Conservation (phyloP, 2,888 invertebrate genomes). For the Sicus ferrugineus region DNA sequence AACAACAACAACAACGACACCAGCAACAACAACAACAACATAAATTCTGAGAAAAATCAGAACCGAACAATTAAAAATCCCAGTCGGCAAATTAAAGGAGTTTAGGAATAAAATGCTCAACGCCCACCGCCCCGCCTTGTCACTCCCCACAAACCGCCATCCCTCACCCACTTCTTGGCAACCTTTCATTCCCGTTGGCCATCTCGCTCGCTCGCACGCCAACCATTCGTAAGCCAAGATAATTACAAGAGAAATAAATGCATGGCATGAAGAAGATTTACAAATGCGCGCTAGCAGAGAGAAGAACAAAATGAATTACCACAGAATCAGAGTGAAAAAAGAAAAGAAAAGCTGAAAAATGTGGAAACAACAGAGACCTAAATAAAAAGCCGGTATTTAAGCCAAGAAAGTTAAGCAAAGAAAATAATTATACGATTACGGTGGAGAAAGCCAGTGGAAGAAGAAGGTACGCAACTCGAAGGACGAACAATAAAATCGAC, state of each 20-base stretch:
- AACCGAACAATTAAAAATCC: constrained; percentile 40
- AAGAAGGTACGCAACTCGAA: constrained; percentile 9
- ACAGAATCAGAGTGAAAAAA: constrained; percentile 9
- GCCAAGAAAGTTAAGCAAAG: constrained; percentile 25
- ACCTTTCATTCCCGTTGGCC: background rate
- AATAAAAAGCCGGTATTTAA: constrained; percentile 18
- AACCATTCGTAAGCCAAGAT: constrained; percentile 32
- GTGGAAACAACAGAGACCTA: constrained; percentile 16
- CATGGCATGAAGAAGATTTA: constrained; percentile 40
- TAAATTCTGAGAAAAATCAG: constrained; percentile 35
- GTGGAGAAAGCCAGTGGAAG: constrained; percentile 7
- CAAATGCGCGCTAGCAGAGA: constrained; percentile 30
- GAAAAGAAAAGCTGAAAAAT: background rate
- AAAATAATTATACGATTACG: constrained; percentile 41
- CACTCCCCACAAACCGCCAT: no score
- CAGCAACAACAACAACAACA: constrained; percentile 27
- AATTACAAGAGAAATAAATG: constrained; percentile 48
- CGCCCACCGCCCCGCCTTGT: background rate
- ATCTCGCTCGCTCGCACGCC: background rate
- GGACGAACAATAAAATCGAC: constrained; percentile 25
- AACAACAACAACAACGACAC: background rate
- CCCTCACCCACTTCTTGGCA: background rate
- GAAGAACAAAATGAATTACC: constrained; percentile 9
- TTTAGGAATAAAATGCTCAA: constrained; percentile 30
- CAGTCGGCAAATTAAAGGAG: constrained; percentile 40